phyloP scores from a whole-genome alignment of 2,888 invertebrate genomes.

The Elysia crispata region DNA sequence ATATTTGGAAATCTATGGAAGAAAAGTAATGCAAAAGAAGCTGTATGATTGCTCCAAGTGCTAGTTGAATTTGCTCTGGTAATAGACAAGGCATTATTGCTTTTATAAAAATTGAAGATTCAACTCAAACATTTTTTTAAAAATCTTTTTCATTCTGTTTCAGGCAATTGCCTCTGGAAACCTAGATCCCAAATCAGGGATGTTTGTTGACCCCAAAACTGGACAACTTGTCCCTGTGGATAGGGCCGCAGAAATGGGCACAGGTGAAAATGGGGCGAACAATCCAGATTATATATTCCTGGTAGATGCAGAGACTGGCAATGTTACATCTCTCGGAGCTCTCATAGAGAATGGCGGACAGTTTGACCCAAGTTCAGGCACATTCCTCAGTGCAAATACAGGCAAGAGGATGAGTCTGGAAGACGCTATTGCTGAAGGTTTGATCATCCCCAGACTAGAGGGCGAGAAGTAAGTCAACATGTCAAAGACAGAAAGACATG shows the following conservation, averaged over 20 bases:
- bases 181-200: constrained; percentile 78
- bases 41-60: too few relatives aligned
- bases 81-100: too few relatives aligned
- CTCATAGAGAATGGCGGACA: constrained; percentile 71
- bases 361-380: constrained; percentile 82
- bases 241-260: constrained; percentile 83
- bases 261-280: constrained; percentile 37
- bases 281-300: constrained; percentile 71
- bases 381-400: constrained; percentile 83
- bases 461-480: constrained; percentile 59
- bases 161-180: constrained; percentile 72
- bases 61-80: too few relatives aligned
- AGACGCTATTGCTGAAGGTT: constrained; percentile 89
- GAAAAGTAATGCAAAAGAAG: too few relatives aligned
- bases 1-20: too few relatives aligned
- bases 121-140: too few relatives aligned
- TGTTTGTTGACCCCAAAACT: constrained; percentile 74
- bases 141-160: too few relatives aligned
- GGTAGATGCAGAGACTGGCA: constrained; percentile 70
- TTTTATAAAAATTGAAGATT: too few relatives aligned
- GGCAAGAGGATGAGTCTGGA: constrained; percentile 82
- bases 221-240: constrained; percentile 81
- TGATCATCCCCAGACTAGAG: constrained; percentile 67
- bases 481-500: too few relatives aligned
- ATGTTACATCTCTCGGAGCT: constrained; percentile 68